Evolutionary conservation across 2,113 vertebrate genomes (phyloP).

Genomic region (Anoplopoma fimbria): DNA sequence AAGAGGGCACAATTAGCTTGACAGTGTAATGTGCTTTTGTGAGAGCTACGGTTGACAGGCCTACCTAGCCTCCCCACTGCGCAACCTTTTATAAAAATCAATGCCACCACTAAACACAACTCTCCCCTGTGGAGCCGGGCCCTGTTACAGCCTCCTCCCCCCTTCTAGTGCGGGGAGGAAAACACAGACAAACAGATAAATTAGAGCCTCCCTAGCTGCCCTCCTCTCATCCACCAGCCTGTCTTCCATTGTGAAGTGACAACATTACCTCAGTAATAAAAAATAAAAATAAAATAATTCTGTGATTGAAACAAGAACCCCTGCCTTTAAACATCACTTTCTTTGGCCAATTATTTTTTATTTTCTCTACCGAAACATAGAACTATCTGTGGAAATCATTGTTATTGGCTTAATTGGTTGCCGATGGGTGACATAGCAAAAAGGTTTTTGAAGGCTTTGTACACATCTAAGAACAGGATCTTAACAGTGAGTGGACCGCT

Average conservation of each 20-base stretch:
- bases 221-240: constrained; percentile 30
- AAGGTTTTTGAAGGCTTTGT: constrained; percentile 46
- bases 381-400: constrained; percentile 45
- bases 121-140: constrained; percentile 65
- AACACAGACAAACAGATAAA: constrained; percentile 82
- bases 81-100: constrained; percentile 85
- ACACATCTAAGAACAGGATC: constrained; percentile 28
- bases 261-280: constrained; percentile 57
- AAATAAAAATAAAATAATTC: constrained; percentile 3
- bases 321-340: constrained; percentile 65
- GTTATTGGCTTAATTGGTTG: constrained; percentile 56
- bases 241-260: constrained; percentile 54
- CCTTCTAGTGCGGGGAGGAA: constrained; percentile 58
- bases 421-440: constrained; percentile 46
- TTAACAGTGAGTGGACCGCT: constrained; percentile 8
- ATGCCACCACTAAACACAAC: constrained; percentile 81
- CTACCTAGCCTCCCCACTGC: constrained; percentile 75
- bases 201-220: constrained; percentile 55
- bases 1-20: constrained; percentile 73
- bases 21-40: constrained; percentile 56
- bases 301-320: constrained; percentile 50
- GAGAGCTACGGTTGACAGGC: constrained; percentile 75
- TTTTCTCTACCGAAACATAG: constrained; percentile 38
- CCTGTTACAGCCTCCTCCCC: constrained; percentile 68
- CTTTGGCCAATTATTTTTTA: constrained; percentile 67